These are phyloP conservation scores for Gymnobelideus leadbeateri DNA, from an alignment of 2,113 vertebrate species.

Conservation along the genomic window DNA sequence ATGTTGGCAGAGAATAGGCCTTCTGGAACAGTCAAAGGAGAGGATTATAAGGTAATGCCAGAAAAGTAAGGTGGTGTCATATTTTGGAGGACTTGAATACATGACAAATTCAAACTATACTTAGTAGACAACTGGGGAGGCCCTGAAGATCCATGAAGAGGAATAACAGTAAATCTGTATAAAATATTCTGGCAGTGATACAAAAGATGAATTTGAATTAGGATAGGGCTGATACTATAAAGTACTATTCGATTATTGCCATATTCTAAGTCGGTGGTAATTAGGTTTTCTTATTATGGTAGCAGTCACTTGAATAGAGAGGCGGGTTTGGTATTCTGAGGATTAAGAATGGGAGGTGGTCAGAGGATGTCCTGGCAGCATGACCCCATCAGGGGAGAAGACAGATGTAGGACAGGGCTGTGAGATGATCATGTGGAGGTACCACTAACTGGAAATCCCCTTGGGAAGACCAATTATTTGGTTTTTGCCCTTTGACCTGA, in stretches of 20 bases:
- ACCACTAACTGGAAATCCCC: not conserved
- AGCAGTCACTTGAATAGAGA: not conserved
- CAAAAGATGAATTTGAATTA: not conserved
- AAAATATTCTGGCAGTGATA: not conserved
- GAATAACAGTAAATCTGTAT: not conserved
- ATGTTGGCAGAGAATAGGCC: not conserved
- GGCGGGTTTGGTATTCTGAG: not conserved
- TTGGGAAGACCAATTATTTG: not conserved
- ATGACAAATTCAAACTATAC: not conserved
- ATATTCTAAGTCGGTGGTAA: not conserved
- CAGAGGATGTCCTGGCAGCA: not conserved
- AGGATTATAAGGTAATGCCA: not conserved
- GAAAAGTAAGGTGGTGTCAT: not conserved
- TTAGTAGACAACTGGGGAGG: not conserved
- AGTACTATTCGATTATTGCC: not conserved
- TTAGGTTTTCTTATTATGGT: not conserved
- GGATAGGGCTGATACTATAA: not conserved
- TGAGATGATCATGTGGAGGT: not conserved
- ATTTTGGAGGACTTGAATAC: not conserved
- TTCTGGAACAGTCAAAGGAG: not conserved
- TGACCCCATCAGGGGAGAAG: not conserved
- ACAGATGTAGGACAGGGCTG: not conserved
- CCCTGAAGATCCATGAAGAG: not conserved
- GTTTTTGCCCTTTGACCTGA: not conserved
- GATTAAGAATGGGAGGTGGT: not conserved